phyloP scores from a whole-genome alignment of 2,888 invertebrate genomes.

The Drosophila kambysellisi region DNA sequence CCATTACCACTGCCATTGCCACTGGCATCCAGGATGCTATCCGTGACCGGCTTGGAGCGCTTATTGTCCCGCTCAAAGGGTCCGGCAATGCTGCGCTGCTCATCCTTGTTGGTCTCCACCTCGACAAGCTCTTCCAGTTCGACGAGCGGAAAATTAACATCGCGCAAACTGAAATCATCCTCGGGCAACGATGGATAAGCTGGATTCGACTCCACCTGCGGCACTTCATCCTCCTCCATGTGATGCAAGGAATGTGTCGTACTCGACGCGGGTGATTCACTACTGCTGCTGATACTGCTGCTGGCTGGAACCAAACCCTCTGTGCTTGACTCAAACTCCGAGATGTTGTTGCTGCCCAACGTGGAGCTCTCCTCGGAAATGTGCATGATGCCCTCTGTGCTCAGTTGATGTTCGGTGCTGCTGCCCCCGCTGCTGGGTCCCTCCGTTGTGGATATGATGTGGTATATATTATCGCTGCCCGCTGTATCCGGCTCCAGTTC shows the following conservation, averaged over 20 bases:
- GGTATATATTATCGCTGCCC: constrained; percentile 82
- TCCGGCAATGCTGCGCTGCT: constrained; percentile 72
- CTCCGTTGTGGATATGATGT: constrained; percentile 80
- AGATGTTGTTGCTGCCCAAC: constrained; percentile 24
- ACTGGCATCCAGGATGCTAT: constrained; percentile 52
- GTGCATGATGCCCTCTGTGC: constrained; percentile 33
- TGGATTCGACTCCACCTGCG: constrained; percentile 85
- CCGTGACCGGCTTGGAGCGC: constrained; percentile 62
- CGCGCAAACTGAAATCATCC: constrained; percentile 85
- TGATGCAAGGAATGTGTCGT: constrained; percentile 49
- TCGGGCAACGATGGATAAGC: constrained; percentile 86
- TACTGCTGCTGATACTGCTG: constrained; percentile 24
- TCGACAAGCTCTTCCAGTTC: constrained; percentile 79
- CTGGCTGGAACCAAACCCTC: constrained; percentile 41
- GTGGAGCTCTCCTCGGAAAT: constrained; percentile 15
- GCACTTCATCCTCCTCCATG: constrained; percentile 77
- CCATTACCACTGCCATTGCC: constrained; percentile 53
- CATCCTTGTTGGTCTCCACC: constrained; percentile 70
- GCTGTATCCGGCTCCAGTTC: constrained; percentile 80
- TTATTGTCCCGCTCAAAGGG: constrained; percentile 65
- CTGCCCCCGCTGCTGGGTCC: constrained; percentile 62
- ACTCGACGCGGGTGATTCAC: constrained; percentile 42
- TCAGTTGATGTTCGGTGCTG: constrained; percentile 19
- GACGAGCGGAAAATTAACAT: constrained; percentile 75
- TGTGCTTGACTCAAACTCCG: constrained; percentile 49